Evolutionary conservation across 2,888 invertebrate genomes (phyloP), one percentile per base, ranked within the genome.

Genomic region (Mycogona germanica): DNA sequence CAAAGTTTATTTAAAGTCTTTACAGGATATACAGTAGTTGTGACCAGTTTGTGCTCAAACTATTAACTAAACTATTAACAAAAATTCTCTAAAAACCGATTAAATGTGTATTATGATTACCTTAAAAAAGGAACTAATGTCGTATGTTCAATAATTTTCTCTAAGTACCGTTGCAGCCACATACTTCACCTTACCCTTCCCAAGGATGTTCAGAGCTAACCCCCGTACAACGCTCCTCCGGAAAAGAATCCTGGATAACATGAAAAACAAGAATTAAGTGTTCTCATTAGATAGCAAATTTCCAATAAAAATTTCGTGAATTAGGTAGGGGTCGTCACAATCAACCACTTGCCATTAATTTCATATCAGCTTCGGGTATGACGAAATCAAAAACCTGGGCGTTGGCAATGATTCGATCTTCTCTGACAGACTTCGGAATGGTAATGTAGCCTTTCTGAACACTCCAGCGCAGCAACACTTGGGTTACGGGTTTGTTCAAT

Each of bases 381-480:
- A 14, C 17, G 42, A 53, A 53, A 28, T 53, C 47, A 48, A 48
- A 53, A 17, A 53, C 30, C 5, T 53, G 21, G n/a, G 38, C 6
- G 19, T 53, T 53, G 6, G 19, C 6, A 9, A 53, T 2, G 23
- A 53, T 51, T 37, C 53, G 5, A 14, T 53, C 47, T 50, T 17
- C 2, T 23, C 29, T 38, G 6, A 30, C 38, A 9, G 47, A 35
- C 19, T 53, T 53, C 25, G 53, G 53, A 35, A 53, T 53, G 2
- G 53, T 53, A 25, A 53, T 53, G 38, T 37, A 53, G 4, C 47
- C 53, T 14, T 21, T 21, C 29, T 53, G 53, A 25, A 53, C 19
- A 5, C 47, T 50, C 53, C 53, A 53, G 25, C 53, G 21, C n/a
- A 53, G 26, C n/a, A 53, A 25, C 19, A 53, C 19, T n/a, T 53